Base-by-base conservation (phyloP, 1,140 invertebrate species). In the Sminthurides bifidus region DNA sequence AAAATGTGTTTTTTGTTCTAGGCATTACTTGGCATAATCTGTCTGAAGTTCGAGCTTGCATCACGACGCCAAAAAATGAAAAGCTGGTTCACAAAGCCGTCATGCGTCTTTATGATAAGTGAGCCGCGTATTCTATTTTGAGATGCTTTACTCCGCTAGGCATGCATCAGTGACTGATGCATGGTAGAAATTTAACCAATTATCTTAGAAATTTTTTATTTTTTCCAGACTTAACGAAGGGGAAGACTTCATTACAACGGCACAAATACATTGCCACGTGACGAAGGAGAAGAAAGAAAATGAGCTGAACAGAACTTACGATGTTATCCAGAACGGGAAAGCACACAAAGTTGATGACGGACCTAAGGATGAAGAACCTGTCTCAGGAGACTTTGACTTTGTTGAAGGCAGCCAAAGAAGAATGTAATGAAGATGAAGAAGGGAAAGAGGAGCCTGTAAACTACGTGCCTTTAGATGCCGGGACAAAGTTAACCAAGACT, bases 21-120 rank as follows among this genome's bases (percentile, higher is more conserved):
- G 85, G 87, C 12, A 86, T 90, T 8, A 85, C 80, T 14, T 78
- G 84, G 53, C 81, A 85, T 50, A 90, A 87, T 69, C 81, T 82
- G 60, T 76, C 81, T 10, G 87, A 91, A 65, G 85, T 91, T 1
- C 83, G 84, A 68, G 80, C 78, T 56, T 92, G 87, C 66, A 73
- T 92, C 1, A 80, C 79, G 0, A 90, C 88, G 73, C 82, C 84
- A 14, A 77, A 83, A 33, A 79, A 87, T 66, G 88, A 93, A 71
- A 89, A 89, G 58, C 77, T 89, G 8, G 84, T 86, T 1, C 78
- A 85, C 52, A 81, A 81, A 73, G 88, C 89, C 8, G 87, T 88
- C 0, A 75, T 82, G 48, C 81, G 87, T 68, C 78, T 93, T 54
- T 92, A 91, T 71, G 79, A 80, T 1, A 83, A 79, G 79, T 86